Base-by-base conservation (phyloP, 2,888 invertebrate genomes). In the Drosophila pseudotakahashii region DNA sequence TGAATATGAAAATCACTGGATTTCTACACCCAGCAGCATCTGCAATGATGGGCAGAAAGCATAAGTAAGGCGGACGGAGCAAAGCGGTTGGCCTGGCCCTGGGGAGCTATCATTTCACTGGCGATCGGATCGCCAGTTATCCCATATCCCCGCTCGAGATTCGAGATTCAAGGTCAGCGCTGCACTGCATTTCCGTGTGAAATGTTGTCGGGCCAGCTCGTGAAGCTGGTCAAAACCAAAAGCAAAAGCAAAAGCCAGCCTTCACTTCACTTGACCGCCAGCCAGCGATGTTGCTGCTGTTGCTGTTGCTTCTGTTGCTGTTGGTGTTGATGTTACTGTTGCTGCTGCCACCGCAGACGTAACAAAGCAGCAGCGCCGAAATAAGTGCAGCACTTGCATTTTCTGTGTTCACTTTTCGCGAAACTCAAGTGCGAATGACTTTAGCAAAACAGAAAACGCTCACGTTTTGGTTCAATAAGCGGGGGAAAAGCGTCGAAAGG, bases 101-200 rank as follows among this genome's bases (percentile, higher is more conserved):
- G 88, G 86, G 83, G 74, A 53, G 42, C 62, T 69, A 88, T 88
- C 83, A 84, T 88, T 84, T 88, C 84, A 88, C 86, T 73, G 79
- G 78, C 76, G 10, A 11, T 26, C 7, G 26, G 77, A 77, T 68
- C 75, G 30, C 54, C 87, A 78, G 87, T 71, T 78, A 50, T 68
- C 73, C 73, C 73, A 52, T 78, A 48, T 32, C 48, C 48, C 48
- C 48, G 32, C 7, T 7, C 3, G 14, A 74, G 63, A 47, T 19
- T 44, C 10, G 2, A 73, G 62, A 87, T 88, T 82, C 82, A 82
- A 82, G 82, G 82, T 87, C 84, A 86, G 66, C 30, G 39, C 47
- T 58, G 54, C 73, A 50, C 23, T 75, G 85, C 85, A 88, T 88
- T 82, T 88, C 82, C 82, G 85, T 87, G 67, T 81, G 71, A 82